phyloP scores from a whole-genome alignment of 2,113 vertebrate species.

The Tetrao urogallus region DNA sequence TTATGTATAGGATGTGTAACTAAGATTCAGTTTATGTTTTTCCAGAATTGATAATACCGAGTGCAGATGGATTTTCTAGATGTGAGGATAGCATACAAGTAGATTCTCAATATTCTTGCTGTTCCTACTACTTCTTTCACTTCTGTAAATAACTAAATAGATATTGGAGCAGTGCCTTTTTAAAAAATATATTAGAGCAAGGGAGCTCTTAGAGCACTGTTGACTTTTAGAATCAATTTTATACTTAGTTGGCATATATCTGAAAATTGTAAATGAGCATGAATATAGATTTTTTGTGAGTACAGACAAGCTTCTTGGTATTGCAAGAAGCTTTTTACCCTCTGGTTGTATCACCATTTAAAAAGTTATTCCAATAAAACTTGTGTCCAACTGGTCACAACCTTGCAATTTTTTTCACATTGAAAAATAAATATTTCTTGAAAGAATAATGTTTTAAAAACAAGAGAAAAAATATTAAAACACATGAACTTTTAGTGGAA shows the following conservation, averaged over 20 bases:
- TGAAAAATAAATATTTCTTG: background rate
- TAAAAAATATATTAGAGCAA: background rate
- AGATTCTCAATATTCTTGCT: background rate
- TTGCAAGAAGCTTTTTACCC: background rate
- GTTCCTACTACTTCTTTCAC: background rate
- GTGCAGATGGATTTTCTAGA: background rate
- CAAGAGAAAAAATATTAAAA: background rate
- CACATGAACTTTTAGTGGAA: background rate
- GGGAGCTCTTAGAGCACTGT: background rate
- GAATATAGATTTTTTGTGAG: background rate
- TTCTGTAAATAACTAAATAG: background rate
- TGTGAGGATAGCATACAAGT: background rate
- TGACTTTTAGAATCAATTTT: background rate
- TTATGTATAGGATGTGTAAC: accelerated
- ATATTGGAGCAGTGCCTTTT: background rate
- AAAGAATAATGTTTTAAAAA: background rate
- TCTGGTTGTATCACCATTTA: background rate
- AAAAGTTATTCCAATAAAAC: background rate
- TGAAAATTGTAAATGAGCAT: background rate
- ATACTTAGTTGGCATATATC: background rate
- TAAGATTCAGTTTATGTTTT: background rate
- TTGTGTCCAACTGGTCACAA: background rate
- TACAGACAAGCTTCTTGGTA: background rate
- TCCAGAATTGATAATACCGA: background rate
- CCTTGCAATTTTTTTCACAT: background rate